Conservation (phyloP, 2,797 vertebrate species). For the Rachycentron canadum region DNA sequence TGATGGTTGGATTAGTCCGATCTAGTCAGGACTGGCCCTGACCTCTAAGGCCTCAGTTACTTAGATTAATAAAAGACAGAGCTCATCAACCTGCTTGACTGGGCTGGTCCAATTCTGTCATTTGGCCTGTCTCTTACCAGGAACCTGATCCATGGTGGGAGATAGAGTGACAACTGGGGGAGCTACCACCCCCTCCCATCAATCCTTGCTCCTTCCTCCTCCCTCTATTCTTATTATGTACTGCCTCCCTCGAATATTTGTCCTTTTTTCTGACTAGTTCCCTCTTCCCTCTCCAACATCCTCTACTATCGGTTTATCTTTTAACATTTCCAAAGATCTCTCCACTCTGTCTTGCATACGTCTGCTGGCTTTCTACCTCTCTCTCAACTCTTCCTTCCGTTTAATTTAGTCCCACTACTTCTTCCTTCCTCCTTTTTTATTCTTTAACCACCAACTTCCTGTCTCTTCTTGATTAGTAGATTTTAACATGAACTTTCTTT, state of each 20-base stretch:
- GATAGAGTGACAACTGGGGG: conserved; percentile 72
- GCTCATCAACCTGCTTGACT: conserved; percentile 66
- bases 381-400: background rate
- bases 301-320: background rate
- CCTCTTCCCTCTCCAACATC: background rate
- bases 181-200: conserved; percentile 28
- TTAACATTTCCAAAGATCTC: background rate
- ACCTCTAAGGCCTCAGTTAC: conserved; percentile 43
- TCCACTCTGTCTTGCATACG: background rate
- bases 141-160: conserved; percentile 68
- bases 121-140: conserved; percentile 52
- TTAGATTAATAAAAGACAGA: conserved; percentile 70
- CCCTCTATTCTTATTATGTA: background rate
- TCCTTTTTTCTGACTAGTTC: background rate
- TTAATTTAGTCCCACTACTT: background rate
- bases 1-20: background rate
- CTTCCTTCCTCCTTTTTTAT: background rate
- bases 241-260: background rate
- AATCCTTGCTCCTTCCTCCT: background rate
- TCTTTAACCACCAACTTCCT: background rate
- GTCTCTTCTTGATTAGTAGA: background rate
- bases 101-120: conserved; percentile 79
- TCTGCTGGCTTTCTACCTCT: background rate
- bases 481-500: too few relatives aligned
- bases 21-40: background rate